Conservation (phyloP, 1,140 invertebrate species). For the Brachionus koreanus region DNA sequence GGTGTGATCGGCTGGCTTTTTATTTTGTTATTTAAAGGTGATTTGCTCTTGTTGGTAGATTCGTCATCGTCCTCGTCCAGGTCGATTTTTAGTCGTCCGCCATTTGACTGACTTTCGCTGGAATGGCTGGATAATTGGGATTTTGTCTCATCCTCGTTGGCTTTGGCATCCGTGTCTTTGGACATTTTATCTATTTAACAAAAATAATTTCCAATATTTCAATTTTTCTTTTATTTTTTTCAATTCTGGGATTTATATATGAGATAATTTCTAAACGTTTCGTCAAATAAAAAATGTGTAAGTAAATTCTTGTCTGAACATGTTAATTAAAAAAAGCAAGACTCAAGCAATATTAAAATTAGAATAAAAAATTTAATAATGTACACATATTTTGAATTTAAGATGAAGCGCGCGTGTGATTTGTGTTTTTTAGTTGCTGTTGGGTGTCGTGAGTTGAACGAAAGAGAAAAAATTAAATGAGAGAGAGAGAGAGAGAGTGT, state of each 20-base stretch:
- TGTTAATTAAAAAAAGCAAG: not conserved
- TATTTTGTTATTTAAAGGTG: not conserved
- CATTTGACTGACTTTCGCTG: not conserved
- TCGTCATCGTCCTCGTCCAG: not conserved
- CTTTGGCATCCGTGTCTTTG: not conserved
- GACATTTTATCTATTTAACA: not conserved
- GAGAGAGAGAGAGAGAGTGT: not conserved
- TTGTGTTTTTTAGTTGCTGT: not conserved
- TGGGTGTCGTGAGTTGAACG: not conserved
- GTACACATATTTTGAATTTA: not conserved
- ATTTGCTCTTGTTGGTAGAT: not conserved
- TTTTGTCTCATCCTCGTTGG: not conserved
- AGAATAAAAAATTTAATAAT: slow-evolving; percentile 7
- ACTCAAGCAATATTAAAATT: not conserved
- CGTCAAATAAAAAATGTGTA: not conserved
- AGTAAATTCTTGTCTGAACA: not conserved
- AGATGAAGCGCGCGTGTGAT: not conserved
- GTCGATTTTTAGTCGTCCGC: slow-evolving; percentile 3
- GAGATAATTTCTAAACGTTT: not conserved
- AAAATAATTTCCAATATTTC: not conserved
- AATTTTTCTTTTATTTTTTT: not conserved
- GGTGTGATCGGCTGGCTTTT: not conserved
- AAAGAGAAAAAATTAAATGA: not conserved
- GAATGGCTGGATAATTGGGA: not conserved
- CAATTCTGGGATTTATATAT: not conserved